Conservation (phyloP, 2,888 invertebrate genomes). For the Euclidia mi region DNA sequence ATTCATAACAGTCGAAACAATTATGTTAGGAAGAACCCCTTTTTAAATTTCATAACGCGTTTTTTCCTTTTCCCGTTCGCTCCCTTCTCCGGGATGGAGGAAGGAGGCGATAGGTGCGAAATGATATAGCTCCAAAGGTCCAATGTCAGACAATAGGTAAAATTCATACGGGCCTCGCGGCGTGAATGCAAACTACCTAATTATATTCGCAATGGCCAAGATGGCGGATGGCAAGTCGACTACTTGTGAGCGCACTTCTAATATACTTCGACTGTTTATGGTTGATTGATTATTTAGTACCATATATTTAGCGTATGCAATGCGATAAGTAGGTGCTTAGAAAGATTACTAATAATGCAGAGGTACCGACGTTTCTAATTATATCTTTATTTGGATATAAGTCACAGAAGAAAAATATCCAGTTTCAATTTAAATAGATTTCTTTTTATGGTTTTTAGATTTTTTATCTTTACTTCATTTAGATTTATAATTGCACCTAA, state of each 20-base stretch:
- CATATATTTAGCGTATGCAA: too few relatives aligned
- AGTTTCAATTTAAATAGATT: too few relatives aligned
- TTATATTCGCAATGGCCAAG: constrained; percentile 79
- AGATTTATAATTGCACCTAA: too few relatives aligned
- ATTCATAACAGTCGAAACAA: constrained; percentile 49
- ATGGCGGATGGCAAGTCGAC: constrained; percentile 70
- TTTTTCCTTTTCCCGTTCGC: constrained; percentile 61
- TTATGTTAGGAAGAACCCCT: constrained; percentile 52
- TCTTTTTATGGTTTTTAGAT: too few relatives aligned
- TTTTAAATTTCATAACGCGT: constrained; percentile 81
- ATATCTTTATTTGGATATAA: too few relatives aligned
- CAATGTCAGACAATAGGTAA: constrained; percentile 89
- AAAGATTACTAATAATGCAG: neutral
- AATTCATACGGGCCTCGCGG: constrained; percentile 85
- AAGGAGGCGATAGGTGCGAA: constrained; percentile 81
- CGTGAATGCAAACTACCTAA: constrained; percentile 87
- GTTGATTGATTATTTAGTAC: constrained; percentile 59
- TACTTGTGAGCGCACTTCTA: constrained; percentile 55
- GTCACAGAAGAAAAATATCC: too few relatives aligned
- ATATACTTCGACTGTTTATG: constrained; percentile 68
- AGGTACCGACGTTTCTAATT: too few relatives aligned
- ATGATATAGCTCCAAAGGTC: constrained; percentile 89
- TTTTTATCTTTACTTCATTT: too few relatives aligned
- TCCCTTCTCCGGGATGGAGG: constrained; percentile 59
- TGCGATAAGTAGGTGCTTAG: too few relatives aligned